These are phyloP conservation scores for Gavialis gangeticus DNA, from an alignment of 2,113 vertebrate genomes.

Conservation along the genomic window DNA sequence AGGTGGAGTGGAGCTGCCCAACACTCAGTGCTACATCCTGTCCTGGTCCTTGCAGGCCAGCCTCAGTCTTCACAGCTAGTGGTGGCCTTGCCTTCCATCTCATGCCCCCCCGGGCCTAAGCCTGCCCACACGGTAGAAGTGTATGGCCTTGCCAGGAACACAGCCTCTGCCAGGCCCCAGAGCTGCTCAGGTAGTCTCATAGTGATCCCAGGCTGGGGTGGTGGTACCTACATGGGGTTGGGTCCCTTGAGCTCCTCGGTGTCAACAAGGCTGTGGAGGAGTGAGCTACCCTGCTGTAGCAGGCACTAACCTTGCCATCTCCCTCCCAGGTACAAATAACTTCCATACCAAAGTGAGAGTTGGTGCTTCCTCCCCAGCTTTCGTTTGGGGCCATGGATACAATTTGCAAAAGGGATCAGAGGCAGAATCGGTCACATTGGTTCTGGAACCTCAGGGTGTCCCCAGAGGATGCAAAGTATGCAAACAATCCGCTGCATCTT, in stretches of 20 bases:
- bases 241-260: no score
- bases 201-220: no score
- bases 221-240: no score
- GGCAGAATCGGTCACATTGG: neutral
- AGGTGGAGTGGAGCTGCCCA: neutral
- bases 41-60: slow-evolving; percentile 81
- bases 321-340: neutral
- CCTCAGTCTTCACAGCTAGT: slow-evolving; percentile 12
- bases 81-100: slow-evolving; percentile 58
- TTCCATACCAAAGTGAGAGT: neutral
- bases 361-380: no score
- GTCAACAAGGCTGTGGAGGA: no score
- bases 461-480: neutral
- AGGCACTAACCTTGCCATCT: no score
- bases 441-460: neutral
- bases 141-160: no score
- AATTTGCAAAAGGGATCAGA: neutral
- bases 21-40: slow-evolving; percentile 70
- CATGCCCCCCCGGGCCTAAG: no score
- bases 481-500: neutral
- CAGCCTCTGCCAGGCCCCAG: no score
- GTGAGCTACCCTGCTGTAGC: no score
- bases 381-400: neutral
- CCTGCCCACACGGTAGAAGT: no score
- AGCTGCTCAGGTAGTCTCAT: no score